These are phyloP conservation scores for Platygyra sinensis DNA, from an alignment of 64 coral and sea anemone genomes.

Conservation along the genomic window DNA sequence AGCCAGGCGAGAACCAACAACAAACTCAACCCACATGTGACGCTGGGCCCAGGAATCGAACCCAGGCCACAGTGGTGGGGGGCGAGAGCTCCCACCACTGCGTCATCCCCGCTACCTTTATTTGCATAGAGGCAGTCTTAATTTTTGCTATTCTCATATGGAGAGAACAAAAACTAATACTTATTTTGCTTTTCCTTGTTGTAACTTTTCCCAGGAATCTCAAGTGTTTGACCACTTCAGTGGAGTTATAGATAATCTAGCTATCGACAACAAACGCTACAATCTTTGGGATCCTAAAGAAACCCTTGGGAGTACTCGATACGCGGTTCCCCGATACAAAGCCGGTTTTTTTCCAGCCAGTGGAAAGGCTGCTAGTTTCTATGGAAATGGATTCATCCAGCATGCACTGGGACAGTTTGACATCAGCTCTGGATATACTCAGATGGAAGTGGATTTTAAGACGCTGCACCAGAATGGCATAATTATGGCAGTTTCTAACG, in stretches of 20 bases:
- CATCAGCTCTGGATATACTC: neutral
- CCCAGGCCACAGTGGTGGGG: no score
- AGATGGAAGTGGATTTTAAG: constrained; percentile 61
- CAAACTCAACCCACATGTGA: no score
- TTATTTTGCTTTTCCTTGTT: neutral
- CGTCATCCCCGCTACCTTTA: no score
- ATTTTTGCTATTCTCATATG: no score
- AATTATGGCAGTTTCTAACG: constrained; percentile 63
- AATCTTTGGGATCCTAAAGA: constrained; percentile 51
- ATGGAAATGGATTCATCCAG: constrained; percentile 36
- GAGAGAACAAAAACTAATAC: no score
- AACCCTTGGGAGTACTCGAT: constrained; percentile 12
- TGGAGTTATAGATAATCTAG: constrained; percentile 54
- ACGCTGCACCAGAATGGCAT: constrained; percentile 63
- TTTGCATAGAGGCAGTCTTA: no score
- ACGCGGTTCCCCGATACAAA: constrained; percentile 13
- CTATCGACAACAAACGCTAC: constrained; percentile 39
- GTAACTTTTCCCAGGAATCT: neutral
- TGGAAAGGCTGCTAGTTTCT: constrained; percentile 61
- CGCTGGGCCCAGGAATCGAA: no score
- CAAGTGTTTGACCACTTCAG: constrained; percentile 18
- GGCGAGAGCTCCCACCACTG: no score
- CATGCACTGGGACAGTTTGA: constrained; percentile 67
- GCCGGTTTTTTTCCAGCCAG: constrained; percentile 17
- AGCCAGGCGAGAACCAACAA: no score